Evolutionary conservation across 53 echinoderm and acorn worm species (phyloP).

Genomic region (Astropecten irregularis): DNA sequence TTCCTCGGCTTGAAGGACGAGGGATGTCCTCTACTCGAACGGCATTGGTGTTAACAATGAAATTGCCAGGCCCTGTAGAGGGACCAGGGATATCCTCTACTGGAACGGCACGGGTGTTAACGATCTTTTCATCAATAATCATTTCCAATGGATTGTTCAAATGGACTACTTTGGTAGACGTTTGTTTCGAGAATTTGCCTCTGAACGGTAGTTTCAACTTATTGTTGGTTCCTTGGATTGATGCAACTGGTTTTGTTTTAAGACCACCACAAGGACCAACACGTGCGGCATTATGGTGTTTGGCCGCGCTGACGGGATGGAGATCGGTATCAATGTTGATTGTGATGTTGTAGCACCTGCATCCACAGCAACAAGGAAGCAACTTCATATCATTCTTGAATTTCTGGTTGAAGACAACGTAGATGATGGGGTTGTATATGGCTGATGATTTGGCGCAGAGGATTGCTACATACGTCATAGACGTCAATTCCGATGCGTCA

Average conservation of each 20-base stretch:
- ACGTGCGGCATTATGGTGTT: too few relatives aligned
- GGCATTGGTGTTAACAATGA: too few relatives aligned
- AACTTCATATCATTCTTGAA: conserved; percentile 54
- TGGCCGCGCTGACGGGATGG: neutral
- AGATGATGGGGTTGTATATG: conserved; percentile 75
- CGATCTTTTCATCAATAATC: neutral
- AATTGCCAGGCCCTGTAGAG: neutral
- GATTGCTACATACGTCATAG: neutral
- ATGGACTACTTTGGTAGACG: too few relatives aligned
- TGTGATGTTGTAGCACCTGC: conserved; percentile 59
- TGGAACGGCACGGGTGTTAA: neutral
- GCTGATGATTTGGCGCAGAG: conserved; percentile 70
- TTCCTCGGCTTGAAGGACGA: too few relatives aligned
- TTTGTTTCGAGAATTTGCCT: too few relatives aligned
- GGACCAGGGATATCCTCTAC: conserved; percentile 26
- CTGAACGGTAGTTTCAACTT: too few relatives aligned
- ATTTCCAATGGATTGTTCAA: neutral
- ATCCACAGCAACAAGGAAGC: conserved; percentile 72
- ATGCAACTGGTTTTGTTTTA: too few relatives aligned
- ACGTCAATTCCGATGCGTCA: conserved; percentile 3
- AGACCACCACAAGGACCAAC: too few relatives aligned
- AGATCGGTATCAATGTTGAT: conserved; percentile 42
- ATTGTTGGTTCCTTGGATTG: too few relatives aligned
- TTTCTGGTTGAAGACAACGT: conserved; percentile 68
- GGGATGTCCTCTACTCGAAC: too few relatives aligned